Evolutionary conservation across 2,797 vertebrate genomes (phyloP).

Genomic region (Ataeniobius toweri): DNA sequence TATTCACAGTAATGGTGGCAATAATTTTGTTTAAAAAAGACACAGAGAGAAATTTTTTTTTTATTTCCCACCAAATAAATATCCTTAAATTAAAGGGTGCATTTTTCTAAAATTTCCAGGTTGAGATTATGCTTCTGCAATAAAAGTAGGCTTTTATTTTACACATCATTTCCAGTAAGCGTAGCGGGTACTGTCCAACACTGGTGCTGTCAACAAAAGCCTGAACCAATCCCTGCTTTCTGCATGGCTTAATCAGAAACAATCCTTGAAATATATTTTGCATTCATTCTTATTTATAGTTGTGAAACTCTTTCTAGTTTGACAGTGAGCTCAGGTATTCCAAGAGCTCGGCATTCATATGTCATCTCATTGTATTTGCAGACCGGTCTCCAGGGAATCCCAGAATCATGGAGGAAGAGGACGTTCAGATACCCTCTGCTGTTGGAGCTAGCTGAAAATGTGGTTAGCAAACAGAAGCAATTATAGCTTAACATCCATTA

Average conservation of each 20-base stretch:
- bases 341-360: slow-evolving; percentile 10
- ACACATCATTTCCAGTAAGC: too few species aligned
- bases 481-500: slow-evolving; percentile 22
- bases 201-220: too few species aligned
- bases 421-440: slow-evolving; percentile 71
- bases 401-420: slow-evolving; percentile 73
- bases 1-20: background rate
- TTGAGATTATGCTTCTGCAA: background rate
- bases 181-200: too few species aligned
- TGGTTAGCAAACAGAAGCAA: slow-evolving; percentile 48
- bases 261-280: background rate
- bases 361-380: slow-evolving; percentile 60
- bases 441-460: slow-evolving; percentile 62
- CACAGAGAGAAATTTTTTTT: too few species aligned
- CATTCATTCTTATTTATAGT: background rate
- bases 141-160: too few species aligned
- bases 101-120: background rate
- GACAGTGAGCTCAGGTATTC: background rate
- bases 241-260: background rate
- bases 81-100: background rate
- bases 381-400: slow-evolving; percentile 73
- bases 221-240: background rate
- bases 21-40: too few species aligned
- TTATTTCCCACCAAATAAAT: background rate
- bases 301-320: background rate